Evolutionary conservation across 2,113 vertebrate genomes (phyloP), one percentile per base, ranked within the genome.

Genomic region (Lates calcarifer): DNA sequence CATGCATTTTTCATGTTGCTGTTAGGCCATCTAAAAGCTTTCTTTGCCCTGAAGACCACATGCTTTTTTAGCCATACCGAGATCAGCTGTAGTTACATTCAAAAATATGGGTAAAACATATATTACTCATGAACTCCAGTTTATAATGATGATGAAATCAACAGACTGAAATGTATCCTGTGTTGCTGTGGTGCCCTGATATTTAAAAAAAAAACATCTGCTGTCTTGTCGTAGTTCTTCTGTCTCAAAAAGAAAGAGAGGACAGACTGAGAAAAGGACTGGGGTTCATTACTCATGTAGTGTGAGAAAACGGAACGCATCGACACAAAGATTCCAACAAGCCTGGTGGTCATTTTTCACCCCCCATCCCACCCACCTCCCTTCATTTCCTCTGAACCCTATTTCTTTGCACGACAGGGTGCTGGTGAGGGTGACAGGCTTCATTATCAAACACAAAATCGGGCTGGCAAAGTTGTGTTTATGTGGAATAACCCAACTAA

Each of bases 1-100:
- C 71, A 79, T 89, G 82, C 79, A 90, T 83, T 64, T 86, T 89
- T 89, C 69, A 87, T 77, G 64, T 77, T 74, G 68, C 77, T 74
- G 49, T 80, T 74, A 67, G 68, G 56, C 53, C 10, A 29, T 61
- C 33, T 24, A 60, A 81, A 83, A 67, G n/a, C 64, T 75, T 83
- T 74, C 39, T 75, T 77, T 82, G 28, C 33, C 13, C 63, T 49
- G 64, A 56, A 43, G 77, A 71, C 24, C 45, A 37, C 45, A 53
- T 53, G 9, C 10, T 26, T 43, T 65, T 71, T 43, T 41, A 37
- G 14, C 45, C 17, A n/a, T 10, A 18, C 37, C 58, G 67, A 2
- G 11, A 69, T 4, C 2, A 20, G 53, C 22, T n/a, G 67, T 51
- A 31, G 17, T 47, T 56, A 66, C 33, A 37, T 47, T 39, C 13